These are phyloP conservation scores for Gobius niger DNA, from an alignment of 2,113 vertebrate genomes.

Conservation along the genomic window DNA sequence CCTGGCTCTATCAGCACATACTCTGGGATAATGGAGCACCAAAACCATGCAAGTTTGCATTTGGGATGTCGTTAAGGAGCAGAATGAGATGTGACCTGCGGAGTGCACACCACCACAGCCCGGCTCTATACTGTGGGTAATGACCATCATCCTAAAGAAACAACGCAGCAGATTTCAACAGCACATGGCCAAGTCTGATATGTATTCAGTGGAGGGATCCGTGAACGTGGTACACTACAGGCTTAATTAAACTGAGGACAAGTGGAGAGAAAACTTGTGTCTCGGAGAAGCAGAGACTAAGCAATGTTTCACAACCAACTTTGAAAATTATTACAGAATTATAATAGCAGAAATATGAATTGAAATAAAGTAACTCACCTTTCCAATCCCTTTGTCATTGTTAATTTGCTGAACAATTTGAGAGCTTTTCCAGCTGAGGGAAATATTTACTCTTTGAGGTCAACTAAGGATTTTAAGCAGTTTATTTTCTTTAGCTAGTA, in stretches of 20 bases:
- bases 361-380: no score
- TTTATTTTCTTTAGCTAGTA: not conserved
- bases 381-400: no score
- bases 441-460: no score
- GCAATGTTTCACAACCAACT: no score
- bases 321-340: no score
- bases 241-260: conserved; percentile 16
- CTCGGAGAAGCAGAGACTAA: no score
- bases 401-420: no score
- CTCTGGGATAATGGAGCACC: conserved; percentile 17
- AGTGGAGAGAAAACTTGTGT: not conserved
- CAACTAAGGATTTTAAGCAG: not conserved
- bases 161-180: conserved; percentile 46
- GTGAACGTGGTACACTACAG: conserved; percentile 14
- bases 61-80: conserved; percentile 37
- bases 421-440: no score
- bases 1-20: conserved; percentile 43
- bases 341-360: no score
- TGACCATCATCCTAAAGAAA: conserved; percentile 42
- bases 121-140: conserved; percentile 24
- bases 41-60: conserved; percentile 43
- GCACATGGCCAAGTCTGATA: conserved; percentile 50
- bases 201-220: conserved; percentile 48
- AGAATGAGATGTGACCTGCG: conserved; percentile 36
- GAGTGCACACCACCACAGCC: conserved; percentile 5